Conservation (phyloP, 2,888 invertebrate species). For the Deilephila elpenor region DNA sequence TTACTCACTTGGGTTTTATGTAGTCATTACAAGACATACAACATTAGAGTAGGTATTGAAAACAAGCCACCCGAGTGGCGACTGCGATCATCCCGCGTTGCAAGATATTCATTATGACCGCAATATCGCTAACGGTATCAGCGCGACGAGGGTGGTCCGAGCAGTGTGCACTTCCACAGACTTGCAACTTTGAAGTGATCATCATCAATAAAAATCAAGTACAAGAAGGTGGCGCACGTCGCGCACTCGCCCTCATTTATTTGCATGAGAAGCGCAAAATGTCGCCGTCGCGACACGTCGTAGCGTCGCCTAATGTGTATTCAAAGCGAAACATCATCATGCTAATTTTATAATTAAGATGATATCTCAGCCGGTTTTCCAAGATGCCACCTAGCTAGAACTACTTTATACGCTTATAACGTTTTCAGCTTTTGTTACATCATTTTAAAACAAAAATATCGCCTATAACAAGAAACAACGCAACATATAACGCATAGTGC, state of each 20-base stretch:
- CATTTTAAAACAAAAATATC: neutral
- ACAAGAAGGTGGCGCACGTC: conserved; percentile 35
- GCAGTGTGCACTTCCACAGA: conserved; percentile 22
- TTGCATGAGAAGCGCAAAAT: conserved; percentile 56
- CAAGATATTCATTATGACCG: conserved; percentile 25
- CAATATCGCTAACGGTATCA: conserved; percentile 29
- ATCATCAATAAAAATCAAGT: conserved; percentile 38
- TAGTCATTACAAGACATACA: neutral
- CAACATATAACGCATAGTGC: neutral
- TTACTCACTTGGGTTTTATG: neutral
- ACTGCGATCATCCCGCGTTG: conserved; percentile 22
- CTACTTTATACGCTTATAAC: conserved; percentile 12
- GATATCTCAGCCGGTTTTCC: conserved; percentile 55
- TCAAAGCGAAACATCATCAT: conserved; percentile 65
- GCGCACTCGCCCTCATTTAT: conserved; percentile 40
- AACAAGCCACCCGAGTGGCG: conserved; percentile 17
- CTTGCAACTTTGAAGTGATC: conserved; percentile 33
- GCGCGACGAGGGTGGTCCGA: conserved; percentile 31
- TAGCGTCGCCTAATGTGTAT: conserved; percentile 53
- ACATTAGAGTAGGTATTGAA: conserved; percentile 7
- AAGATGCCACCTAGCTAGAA: conserved; percentile 31
- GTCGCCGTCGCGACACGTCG: conserved; percentile 38
- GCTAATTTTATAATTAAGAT: conserved; percentile 74
- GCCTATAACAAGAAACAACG: neutral
- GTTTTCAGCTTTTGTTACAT: conserved; percentile 2